phyloP scores from a whole-genome alignment of 2,113 vertebrate species.

The Brachypodius melanocephalos region DNA sequence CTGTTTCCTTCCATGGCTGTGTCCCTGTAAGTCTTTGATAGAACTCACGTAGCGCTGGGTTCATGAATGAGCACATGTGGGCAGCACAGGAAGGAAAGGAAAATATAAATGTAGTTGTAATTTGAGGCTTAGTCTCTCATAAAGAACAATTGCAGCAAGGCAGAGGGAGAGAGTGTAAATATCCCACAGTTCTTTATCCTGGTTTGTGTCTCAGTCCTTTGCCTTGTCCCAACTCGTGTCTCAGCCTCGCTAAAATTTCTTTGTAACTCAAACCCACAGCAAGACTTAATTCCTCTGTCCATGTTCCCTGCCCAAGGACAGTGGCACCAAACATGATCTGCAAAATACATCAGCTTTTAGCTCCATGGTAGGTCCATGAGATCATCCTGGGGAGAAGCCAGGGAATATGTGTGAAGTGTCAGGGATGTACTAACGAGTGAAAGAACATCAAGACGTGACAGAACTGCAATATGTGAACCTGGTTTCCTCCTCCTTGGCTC shows the following conservation, averaged over 20 bases:
- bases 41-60: not conserved
- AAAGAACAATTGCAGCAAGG: not conserved
- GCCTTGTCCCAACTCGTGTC: not conserved
- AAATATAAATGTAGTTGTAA: not conserved
- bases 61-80: accelerated
- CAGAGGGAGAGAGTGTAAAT: not conserved
- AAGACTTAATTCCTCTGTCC: not conserved
- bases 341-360: not conserved
- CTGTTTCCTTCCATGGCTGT: not conserved
- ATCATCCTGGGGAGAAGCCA: not conserved
- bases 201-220: not conserved
- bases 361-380: not conserved
- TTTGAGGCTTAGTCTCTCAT: not conserved
- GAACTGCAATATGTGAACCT: not conserved
- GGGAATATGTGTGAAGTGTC: not conserved
- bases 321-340: not conserved
- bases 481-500: not conserved
- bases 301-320: accelerated
- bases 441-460: not conserved
- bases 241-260: not conserved
- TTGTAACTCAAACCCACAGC: not conserved
- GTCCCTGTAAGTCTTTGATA: not conserved
- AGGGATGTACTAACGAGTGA: not conserved
- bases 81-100: not conserved
- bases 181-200: not conserved